Evolutionary conservation across 2,888 invertebrate genomes (phyloP).

Genomic region (Drosophila yooni): DNA sequence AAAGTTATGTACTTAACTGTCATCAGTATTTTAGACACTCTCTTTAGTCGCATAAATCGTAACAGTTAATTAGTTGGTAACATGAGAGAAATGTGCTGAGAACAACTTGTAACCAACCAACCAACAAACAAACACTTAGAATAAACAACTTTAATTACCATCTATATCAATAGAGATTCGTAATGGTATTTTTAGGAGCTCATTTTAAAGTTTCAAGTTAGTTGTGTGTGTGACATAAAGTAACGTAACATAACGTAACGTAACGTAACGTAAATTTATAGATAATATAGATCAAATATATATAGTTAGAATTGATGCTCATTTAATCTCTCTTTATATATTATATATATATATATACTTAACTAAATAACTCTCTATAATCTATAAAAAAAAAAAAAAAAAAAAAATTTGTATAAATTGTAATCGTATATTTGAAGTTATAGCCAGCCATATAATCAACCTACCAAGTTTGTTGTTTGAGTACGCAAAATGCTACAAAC

Average conservation of each 20-base stretch:
- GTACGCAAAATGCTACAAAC: slow-evolving; percentile 81
- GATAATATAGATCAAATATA: slow-evolving; percentile 24
- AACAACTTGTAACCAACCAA: slow-evolving; percentile 18
- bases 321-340: slow-evolving; percentile 31
- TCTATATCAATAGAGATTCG: slow-evolving; percentile 18
- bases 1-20: slow-evolving; percentile 5
- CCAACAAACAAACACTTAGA: slow-evolving; percentile 11
- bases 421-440: slow-evolving; percentile 76
- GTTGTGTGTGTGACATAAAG: slow-evolving; percentile 10
- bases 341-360: neutral
- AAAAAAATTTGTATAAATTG: slow-evolving; percentile 63
- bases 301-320: slow-evolving; percentile 27
- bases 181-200: slow-evolving; percentile 25
- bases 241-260: slow-evolving; percentile 21
- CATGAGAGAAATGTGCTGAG: slow-evolving; percentile 1
- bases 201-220: slow-evolving; percentile 35
- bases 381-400: slow-evolving; percentile 30
- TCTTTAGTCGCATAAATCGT: slow-evolving; percentile 1
- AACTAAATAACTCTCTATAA: slow-evolving; percentile 35
- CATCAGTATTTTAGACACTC: slow-evolving; percentile 20
- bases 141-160: slow-evolving; percentile 29
- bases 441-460: slow-evolving; percentile 73
- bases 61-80: slow-evolving; percentile 21
- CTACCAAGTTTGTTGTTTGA: slow-evolving; percentile 73
- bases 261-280: slow-evolving; percentile 35